phyloP scores from a whole-genome alignment of 2,888 invertebrate species.

The Eristalinus sepulchralis region DNA sequence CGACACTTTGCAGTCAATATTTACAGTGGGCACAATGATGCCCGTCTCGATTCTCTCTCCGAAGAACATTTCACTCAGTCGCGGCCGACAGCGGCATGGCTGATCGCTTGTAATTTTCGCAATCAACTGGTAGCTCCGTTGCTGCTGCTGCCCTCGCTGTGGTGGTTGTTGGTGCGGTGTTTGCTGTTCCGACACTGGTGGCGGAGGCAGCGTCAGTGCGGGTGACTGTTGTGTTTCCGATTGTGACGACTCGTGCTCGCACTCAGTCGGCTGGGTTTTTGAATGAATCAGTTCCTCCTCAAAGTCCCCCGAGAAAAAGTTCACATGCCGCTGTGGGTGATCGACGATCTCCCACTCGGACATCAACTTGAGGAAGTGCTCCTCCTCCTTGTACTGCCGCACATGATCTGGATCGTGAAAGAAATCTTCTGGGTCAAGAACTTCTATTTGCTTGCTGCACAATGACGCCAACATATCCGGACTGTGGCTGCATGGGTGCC shows the following conservation, averaged over 20 bases:
- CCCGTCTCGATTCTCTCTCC: constrained; percentile 75
- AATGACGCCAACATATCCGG: constrained; percentile 72
- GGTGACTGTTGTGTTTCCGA: constrained; percentile 24
- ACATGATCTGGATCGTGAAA: constrained; percentile 80
- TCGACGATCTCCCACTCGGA: constrained; percentile 80
- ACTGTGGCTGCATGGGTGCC: background rate
- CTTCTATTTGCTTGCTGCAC: constrained; percentile 74
- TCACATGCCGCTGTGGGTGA: constrained; percentile 73
- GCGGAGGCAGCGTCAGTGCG: background rate
- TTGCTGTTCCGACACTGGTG: background rate
- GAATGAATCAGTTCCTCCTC: constrained; percentile 77
- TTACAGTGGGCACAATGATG: constrained; percentile 72
- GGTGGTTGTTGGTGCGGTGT: background rate
- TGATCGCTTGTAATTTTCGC: constrained; percentile 31
- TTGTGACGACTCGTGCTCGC: constrained; percentile 14
- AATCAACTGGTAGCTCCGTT: constrained; percentile 19
- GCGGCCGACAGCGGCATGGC: constrained; percentile 26
- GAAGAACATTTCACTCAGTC: constrained; percentile 74
- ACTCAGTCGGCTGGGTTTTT: constrained; percentile 69
- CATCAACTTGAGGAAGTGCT: constrained; percentile 77
- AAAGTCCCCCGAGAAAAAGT: constrained; percentile 79
- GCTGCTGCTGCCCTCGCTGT: background rate
- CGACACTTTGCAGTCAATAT: constrained; percentile 35
- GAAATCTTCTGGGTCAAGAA: constrained; percentile 79
- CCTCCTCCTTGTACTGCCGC: constrained; percentile 78